Base-by-base conservation (phyloP, 2,113 vertebrate species). In the Phaethornis superciliosus region DNA sequence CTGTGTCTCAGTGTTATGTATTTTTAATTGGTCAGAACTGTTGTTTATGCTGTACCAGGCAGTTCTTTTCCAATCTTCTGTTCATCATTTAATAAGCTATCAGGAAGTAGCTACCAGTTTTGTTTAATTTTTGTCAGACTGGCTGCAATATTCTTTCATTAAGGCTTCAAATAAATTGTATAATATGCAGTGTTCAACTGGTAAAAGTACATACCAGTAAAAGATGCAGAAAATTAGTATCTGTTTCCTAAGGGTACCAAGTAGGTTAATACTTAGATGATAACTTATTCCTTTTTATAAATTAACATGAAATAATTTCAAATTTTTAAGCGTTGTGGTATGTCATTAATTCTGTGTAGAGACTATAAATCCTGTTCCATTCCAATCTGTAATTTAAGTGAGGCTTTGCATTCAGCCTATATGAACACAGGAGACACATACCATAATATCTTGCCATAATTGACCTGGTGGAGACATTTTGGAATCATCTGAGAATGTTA, bases 401-500 rank as follows among this genome's bases (percentile, higher is more conserved):
- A 80, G 74, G 62, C 37, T 82, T 76, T 74, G 91, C 49, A 56
- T 54, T 92, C 1, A 0, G 32, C 71, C 46, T 76, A 0, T 52
- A 30, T 47, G 77, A 85, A 42, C 54, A 65, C 28, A 64, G 24
- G 54, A 85, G 74, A 79, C 44, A 89, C 40, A 90, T 86, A 56
- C 62, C 54, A 9, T 79, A 90, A 93, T 65, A 87, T 17, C 49
- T 89, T 92, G 56, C 67, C 91, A 49, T 92, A 91, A 86, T 37
- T 92, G 83, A 85, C 80, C 77, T 84, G 56, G 28, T 3, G 1
- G 83, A 92, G 56, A 64, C 58, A 86, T 93, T 96, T 71, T 79
- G 54, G 62, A 89, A 60, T 88, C 49, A 93, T 75, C 72, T 93
- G 90, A 92, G 83, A 90, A 56, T 93, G 93, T 78, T 84, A 49